Conservation (phyloP, 2,888 invertebrate species). For the Apoda limacodes region DNA sequence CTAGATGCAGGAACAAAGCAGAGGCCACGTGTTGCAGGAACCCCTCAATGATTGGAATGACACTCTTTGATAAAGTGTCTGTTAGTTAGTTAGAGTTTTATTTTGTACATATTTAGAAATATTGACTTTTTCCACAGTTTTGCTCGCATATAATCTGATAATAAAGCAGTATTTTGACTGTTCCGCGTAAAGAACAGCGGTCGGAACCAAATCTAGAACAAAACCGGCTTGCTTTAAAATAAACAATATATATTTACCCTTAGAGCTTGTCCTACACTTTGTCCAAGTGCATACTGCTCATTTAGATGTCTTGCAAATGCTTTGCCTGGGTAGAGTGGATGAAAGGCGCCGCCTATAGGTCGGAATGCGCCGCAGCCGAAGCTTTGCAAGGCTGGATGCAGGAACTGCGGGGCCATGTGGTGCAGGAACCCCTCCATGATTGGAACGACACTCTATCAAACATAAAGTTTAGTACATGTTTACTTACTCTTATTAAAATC, state of each 20-base stretch:
- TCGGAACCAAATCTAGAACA: neutral
- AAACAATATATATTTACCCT: conserved; percentile 32
- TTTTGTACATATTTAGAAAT: too few relatives aligned
- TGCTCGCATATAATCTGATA: too few relatives aligned
- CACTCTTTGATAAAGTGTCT: too few relatives aligned
- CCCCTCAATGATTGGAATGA: conserved; percentile 47
- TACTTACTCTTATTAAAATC: too few relatives aligned
- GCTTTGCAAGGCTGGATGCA: conserved; percentile 63
- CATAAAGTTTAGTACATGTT: too few relatives aligned
- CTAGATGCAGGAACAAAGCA: conserved; percentile 64
- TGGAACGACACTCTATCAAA: conserved; percentile 25
- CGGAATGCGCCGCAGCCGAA: conserved; percentile 65
- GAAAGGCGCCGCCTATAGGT: conserved; percentile 63
- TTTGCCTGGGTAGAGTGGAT: conserved; percentile 61
- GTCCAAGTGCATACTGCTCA: conserved; percentile 61
- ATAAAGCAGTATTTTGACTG: too few relatives aligned
- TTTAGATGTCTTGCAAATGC: conserved; percentile 62
- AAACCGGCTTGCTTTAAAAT: too few relatives aligned
- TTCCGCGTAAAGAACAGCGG: neutral
- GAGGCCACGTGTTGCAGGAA: conserved; percentile 67
- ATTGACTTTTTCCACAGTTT: too few relatives aligned
- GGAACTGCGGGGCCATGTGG: conserved; percentile 65
- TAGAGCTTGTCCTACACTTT: conserved; percentile 59
- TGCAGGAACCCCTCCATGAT: conserved; percentile 65
- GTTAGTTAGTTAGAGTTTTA: too few relatives aligned